These are phyloP conservation scores for Isaurus tuberculatus DNA, from an alignment of 92 coral and sea anemone species.

Conservation along the genomic window DNA sequence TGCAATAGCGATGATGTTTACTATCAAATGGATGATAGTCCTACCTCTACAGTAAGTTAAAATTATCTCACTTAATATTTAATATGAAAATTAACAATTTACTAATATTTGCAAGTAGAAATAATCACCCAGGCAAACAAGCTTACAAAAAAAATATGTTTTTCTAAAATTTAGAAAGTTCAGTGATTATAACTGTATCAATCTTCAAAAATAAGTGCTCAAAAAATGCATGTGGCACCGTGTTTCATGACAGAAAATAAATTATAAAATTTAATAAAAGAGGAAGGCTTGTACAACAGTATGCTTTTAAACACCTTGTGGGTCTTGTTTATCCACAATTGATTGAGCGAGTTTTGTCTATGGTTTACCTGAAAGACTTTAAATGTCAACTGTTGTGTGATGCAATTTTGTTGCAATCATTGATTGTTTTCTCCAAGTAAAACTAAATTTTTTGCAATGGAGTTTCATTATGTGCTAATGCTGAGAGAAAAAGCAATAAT, in stretches of 20 bases:
- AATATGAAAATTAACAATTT: background rate
- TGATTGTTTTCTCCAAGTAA: background rate
- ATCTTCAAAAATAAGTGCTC: background rate
- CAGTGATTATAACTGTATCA: background rate
- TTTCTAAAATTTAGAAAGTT: background rate
- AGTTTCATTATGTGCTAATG: background rate
- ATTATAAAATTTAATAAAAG: background rate
- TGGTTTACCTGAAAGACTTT: background rate
- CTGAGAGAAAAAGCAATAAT: background rate
- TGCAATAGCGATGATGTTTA: too few species aligned
- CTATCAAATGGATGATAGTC: too few species aligned
- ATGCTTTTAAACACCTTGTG: background rate
- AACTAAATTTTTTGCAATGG: background rate
- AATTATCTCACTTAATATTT: background rate
- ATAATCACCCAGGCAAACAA: background rate
- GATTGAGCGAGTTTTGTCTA: background rate
- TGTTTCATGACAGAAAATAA: background rate
- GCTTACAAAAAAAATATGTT: background rate
- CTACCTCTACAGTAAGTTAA: too few species aligned
- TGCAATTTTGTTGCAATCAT: background rate
- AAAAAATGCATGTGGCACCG: background rate
- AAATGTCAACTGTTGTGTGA: slow-evolving; percentile 14
- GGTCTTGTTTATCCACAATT: background rate
- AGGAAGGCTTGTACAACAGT: background rate
- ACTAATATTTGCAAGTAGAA: background rate